A percentile compares a stretch with the other conserved stretches of the same genome.
Conservation (phyloP, 1,140 invertebrate species). For the Medauroidea extradentata region DNA sequence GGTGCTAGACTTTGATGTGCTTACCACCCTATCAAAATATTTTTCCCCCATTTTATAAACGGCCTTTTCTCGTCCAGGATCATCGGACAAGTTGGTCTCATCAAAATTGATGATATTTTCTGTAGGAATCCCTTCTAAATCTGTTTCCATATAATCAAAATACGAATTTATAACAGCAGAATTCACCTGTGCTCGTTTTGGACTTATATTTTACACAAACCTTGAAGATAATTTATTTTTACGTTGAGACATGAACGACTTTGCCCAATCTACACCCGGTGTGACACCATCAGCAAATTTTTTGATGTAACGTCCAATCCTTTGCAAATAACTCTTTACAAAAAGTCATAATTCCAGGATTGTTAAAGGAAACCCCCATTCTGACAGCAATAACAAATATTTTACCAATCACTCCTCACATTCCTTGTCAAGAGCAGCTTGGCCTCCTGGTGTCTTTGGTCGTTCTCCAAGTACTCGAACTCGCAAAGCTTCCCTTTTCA, state of each 20-base stretch:
- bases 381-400: constrained; percentile 6
- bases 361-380: constrained; percentile 34
- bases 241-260: constrained; percentile 27
- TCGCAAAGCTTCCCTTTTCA: no score
- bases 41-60: constrained; percentile 30
- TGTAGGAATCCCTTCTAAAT: constrained; percentile 32
- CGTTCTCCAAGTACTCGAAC: no score
- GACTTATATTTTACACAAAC: constrained; percentile 31
- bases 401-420: no score
- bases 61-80: constrained; percentile 30
- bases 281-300: constrained; percentile 28
- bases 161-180: constrained; percentile 36
- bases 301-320: constrained; percentile 10
- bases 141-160: constrained; percentile 38
- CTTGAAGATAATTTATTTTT: constrained; percentile 21
- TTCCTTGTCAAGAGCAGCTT: no score
- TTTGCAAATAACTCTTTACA: constrained; percentile 31
- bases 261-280: constrained; percentile 30
- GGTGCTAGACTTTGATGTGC: constrained; percentile 28
- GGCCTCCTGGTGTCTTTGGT: no score
- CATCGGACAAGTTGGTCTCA: constrained; percentile 35
- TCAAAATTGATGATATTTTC: constrained; percentile 39
- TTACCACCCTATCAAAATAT: constrained; percentile 32
- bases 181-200: constrained; percentile 20
- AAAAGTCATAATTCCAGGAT: constrained; percentile 23